A percentile compares a stretch with the other conserved stretches of the same genome.
Evolutionary conservation across 2,888 invertebrate species (phyloP).

Genomic region (Polydrusus cervinus): DNA sequence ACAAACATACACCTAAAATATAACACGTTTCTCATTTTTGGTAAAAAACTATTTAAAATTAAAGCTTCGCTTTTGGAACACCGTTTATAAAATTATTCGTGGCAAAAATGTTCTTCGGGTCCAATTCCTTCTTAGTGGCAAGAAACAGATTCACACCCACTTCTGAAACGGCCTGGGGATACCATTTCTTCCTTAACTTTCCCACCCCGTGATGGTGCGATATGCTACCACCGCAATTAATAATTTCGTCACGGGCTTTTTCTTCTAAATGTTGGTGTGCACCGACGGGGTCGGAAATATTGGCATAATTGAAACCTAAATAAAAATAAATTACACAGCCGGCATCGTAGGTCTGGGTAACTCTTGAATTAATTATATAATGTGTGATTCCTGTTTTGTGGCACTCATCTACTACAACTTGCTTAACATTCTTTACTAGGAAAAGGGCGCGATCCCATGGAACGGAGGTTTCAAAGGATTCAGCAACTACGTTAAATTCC

Average conservation of each 20-base stretch:
- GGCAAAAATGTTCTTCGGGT: conserved; percentile 96
- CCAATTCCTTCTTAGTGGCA: conserved; percentile 90
- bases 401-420: conserved; percentile 81
- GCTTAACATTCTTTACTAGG: conserved; percentile 93
- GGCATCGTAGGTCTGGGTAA: conserved; percentile 97
- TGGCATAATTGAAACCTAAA: conserved; percentile 67
- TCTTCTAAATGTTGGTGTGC: conserved; percentile 92
- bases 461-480: conserved; percentile 99
- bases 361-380: conserved; percentile 84
- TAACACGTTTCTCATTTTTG: too few species aligned
- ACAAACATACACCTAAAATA: too few species aligned
- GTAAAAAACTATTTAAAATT: background rate
- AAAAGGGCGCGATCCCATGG: conserved; percentile 93
- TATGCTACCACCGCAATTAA: conserved; percentile 91
- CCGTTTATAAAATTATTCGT: conserved; percentile 81
- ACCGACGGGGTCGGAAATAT: conserved; percentile 87
- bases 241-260: conserved; percentile 91
- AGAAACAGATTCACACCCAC: conserved; percentile 85
- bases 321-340: conserved; percentile 93
- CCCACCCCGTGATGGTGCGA: conserved; percentile 99
- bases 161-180: conserved; percentile 87
- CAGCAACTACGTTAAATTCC: conserved; percentile 90
- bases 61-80: conserved; percentile 45
- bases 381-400: conserved; percentile 74
- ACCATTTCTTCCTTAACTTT: conserved; percentile 92